Percentiles rank a stretch among this genome's conserved stretches.
phyloP scores from a whole-genome alignment of 2,888 invertebrate species.

The Drosophila percnosoma region DNA sequence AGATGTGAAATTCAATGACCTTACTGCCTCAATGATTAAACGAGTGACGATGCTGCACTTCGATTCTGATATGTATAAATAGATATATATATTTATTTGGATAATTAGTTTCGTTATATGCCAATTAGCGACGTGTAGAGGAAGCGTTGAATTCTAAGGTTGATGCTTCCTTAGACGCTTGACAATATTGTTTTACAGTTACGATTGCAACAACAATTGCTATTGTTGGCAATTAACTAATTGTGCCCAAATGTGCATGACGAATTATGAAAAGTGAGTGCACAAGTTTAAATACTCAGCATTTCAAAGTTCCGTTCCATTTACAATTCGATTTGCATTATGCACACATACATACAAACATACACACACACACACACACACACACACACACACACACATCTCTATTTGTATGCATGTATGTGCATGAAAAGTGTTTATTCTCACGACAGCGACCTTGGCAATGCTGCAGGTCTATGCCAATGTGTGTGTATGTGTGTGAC shows the following conservation, averaged over 20 bases:
- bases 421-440: conserved; percentile 43
- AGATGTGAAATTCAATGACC: conserved; percentile 54
- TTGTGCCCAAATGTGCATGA: conserved; percentile 75
- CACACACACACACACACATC: neutral
- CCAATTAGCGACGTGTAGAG: conserved; percentile 73
- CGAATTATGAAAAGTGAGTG: conserved; percentile 51
- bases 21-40: conserved; percentile 39
- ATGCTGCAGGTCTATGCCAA: conserved; percentile 46
- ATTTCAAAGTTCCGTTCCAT: conserved; percentile 69
- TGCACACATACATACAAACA: conserved; percentile 14
- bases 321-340: conserved; percentile 66
- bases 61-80: conserved; percentile 37
- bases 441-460: conserved; percentile 74
- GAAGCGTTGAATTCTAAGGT: conserved; percentile 57
- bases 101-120: conserved; percentile 76
- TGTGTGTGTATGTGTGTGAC: conserved; percentile 17
- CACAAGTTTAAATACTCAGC: conserved; percentile 57
- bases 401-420: conserved; percentile 2
- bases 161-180: conserved; percentile 48
- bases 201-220: conserved; percentile 18
- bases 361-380: neutral
- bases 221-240: conserved; percentile 66
- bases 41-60: conserved; percentile 29
- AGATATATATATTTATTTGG: neutral
- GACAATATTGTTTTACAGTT: conserved; percentile 66